Percentiles rank a stretch among this genome's conserved stretches.
These are phyloP conservation scores for Danio choprae DNA, from an alignment of 2,797 vertebrate genomes.

Conservation along the genomic window DNA sequence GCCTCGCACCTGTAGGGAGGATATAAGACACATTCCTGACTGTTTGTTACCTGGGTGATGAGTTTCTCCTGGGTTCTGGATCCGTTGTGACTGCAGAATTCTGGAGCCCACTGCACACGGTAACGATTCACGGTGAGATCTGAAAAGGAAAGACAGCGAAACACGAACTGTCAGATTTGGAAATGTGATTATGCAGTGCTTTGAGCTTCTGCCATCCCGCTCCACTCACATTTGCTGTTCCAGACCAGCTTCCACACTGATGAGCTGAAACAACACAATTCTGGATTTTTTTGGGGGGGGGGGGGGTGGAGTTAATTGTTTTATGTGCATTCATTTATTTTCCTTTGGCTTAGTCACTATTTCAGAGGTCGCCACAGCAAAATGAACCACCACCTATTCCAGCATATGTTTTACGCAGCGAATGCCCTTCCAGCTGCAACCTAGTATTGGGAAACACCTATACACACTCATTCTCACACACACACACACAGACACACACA, in stretches of 20 bases:
- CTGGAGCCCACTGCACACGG: conserved; percentile 85
- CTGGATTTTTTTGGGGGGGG: no score
- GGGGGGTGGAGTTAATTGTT: no score
- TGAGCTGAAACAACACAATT: no score
- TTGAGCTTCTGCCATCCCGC: neutral
- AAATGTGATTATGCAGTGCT: neutral
- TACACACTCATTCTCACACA: no score
- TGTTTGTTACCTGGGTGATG: conserved; percentile 78
- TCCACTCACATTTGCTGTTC: neutral
- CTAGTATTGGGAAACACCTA: no score
- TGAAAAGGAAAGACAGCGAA: conserved; percentile 55
- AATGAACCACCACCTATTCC: no score
- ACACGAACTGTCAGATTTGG: neutral
- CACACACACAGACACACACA: no score
- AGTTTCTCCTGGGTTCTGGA: conserved; percentile 76
- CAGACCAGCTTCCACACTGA: neutral
- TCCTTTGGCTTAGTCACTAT: no score
- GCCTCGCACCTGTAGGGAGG: conserved; percentile 36
- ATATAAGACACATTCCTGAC: conserved; percentile 22
- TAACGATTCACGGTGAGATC: conserved; percentile 79
- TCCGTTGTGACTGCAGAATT: conserved; percentile 83
- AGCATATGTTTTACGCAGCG: no score
- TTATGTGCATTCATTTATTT: no score
- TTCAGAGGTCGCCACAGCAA: no score
- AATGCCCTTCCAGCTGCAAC: no score